A percentile compares a stretch with the other conserved stretches of the same genome.
Conservation (phyloP, 2,113 vertebrate genomes). For the Onychorhynchus coronatus region DNA sequence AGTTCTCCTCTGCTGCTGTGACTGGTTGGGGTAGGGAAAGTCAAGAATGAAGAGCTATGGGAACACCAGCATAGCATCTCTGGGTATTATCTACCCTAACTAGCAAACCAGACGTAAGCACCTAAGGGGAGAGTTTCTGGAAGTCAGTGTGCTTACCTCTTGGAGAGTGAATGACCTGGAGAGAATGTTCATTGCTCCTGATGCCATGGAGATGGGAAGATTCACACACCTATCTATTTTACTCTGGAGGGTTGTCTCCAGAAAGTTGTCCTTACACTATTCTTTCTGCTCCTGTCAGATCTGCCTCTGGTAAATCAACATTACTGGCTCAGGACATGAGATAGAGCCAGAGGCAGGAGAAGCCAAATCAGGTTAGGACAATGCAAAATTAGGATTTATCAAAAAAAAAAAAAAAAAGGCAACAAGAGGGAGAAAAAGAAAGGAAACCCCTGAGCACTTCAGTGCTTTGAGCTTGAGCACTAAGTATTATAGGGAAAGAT, state of each 20-base stretch:
- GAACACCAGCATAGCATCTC: background rate
- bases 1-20: background rate
- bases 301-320: background rate
- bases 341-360: background rate
- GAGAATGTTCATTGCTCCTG: background rate
- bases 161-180: slow-evolving; percentile 7
- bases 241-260: background rate
- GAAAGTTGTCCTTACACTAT: background rate
- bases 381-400: background rate
- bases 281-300: background rate
- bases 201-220: background rate
- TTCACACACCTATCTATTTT: background rate
- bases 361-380: background rate
- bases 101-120: background rate
- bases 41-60: background rate
- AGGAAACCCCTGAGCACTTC: background rate
- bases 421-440: background rate
- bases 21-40: background rate
- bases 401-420: background rate
- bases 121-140: background rate
- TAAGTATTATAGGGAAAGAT: background rate
- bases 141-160: background rate
- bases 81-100: background rate
- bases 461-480: background rate
- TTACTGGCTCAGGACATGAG: background rate